phyloP scores from a whole-genome alignment of 2,797 vertebrate species.

The Huso huso region DNA sequence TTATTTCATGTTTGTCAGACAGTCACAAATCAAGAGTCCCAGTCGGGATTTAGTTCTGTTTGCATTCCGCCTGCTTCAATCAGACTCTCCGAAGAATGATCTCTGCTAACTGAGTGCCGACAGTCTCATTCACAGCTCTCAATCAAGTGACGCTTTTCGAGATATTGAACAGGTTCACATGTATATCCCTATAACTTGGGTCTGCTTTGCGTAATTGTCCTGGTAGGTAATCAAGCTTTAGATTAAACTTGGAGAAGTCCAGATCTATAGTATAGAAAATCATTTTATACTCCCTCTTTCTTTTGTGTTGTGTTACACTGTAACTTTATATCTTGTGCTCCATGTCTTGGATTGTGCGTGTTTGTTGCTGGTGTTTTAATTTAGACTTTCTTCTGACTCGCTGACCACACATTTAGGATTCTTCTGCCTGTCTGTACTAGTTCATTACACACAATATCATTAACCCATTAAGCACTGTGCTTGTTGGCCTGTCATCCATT shows the following conservation, averaged over 20 bases:
- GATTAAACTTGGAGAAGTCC: background rate
- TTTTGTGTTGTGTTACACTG: too few relatives aligned
- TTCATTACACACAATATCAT: too few relatives aligned
- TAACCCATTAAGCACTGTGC: too few relatives aligned
- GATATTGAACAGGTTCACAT: constrained; percentile 12
- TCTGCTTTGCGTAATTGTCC: background rate
- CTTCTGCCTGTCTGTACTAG: too few relatives aligned
- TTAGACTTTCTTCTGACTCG: too few relatives aligned
- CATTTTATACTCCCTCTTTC: too few relatives aligned
- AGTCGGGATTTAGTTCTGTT: constrained; percentile 43
- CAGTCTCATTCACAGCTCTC: constrained; percentile 36
- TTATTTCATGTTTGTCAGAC: constrained; percentile 30
- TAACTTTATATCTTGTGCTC: too few relatives aligned
- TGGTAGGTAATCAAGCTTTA: background rate
- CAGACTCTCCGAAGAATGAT: constrained; percentile 37
- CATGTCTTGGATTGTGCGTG: too few relatives aligned
- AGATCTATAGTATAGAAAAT: background rate
- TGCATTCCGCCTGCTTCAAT: constrained; percentile 33
- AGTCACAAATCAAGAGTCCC: constrained; percentile 23
- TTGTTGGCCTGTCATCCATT: too few relatives aligned
- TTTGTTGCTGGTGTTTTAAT: too few relatives aligned
- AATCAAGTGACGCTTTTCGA: constrained; percentile 25
- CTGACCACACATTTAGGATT: too few relatives aligned
- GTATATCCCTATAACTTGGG: constrained; percentile 15
- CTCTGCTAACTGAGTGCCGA: constrained; percentile 50